These are phyloP conservation scores for Caenorhabditis uteleia DNA, from an alignment of 2,888 invertebrate genomes.

Conservation along the genomic window DNA sequence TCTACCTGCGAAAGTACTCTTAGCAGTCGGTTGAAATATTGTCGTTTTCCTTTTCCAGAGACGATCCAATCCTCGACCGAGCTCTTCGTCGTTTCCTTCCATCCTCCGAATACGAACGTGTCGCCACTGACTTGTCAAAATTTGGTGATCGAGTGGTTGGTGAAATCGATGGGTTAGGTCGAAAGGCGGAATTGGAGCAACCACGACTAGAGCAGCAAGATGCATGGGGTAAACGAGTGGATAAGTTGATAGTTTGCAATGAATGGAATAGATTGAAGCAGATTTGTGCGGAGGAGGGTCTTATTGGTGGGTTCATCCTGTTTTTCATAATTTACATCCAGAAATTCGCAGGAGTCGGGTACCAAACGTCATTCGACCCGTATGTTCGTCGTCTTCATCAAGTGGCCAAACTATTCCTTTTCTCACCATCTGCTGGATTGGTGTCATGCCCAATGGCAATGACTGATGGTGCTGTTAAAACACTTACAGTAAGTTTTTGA, in stretches of 20 bases:
- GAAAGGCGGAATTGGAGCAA: slow-evolving; percentile 69
- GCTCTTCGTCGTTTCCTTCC: slow-evolving; percentile 48
- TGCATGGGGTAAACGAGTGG: slow-evolving; percentile 74
- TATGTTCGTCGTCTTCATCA: slow-evolving; percentile 55
- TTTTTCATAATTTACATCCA: not conserved
- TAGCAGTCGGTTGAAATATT: not conserved
- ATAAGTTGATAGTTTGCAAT: slow-evolving; percentile 73
- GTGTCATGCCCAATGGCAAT: slow-evolving; percentile 75
- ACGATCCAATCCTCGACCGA: slow-evolving; percentile 58
- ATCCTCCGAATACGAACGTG: slow-evolving; percentile 41
- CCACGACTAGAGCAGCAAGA: slow-evolving; percentile 73
- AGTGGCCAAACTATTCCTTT: slow-evolving; percentile 73
- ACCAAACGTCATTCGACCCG: slow-evolving; percentile 44
- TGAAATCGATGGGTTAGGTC: slow-evolving; percentile 72
- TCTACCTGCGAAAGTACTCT: too few species aligned
- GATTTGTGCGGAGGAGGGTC: slow-evolving; percentile 74
- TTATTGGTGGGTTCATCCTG: slow-evolving; percentile 68
- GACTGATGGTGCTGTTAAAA: slow-evolving; percentile 76
- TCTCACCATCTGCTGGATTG: slow-evolving; percentile 73
- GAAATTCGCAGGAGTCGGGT: slow-evolving; percentile 47
- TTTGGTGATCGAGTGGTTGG: slow-evolving; percentile 73
- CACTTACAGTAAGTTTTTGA: slow-evolving; percentile 70
- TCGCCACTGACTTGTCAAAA: slow-evolving; percentile 70
- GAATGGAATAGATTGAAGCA: slow-evolving; percentile 74
- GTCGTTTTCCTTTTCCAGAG: slow-evolving; percentile 21